Percentiles rank a stretch among this genome's conserved stretches.
Conservation (phyloP, 2,113 vertebrate genomes). For the Solea solea region DNA sequence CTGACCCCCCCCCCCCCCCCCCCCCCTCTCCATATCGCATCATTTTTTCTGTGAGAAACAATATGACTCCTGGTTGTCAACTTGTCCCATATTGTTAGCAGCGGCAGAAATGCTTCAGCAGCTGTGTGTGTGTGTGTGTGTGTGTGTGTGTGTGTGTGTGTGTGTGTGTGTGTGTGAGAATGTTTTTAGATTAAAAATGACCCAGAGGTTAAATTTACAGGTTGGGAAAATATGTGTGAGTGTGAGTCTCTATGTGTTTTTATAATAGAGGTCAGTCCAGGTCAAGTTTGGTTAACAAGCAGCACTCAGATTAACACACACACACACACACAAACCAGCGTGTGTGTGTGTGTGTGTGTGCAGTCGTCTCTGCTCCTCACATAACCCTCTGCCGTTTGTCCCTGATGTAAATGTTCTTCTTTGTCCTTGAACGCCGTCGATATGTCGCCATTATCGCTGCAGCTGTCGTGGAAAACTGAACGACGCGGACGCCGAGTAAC, state of each 20-base stretch:
- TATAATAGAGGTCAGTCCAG: conserved; percentile 13
- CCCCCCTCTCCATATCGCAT: background rate
- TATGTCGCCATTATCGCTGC: conserved; percentile 34
- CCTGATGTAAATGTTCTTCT: background rate
- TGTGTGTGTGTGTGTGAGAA: background rate
- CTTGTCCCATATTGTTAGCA: background rate
- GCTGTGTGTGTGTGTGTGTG: background rate
- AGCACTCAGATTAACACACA: background rate
- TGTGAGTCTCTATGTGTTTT: background rate
- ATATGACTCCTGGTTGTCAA: background rate
- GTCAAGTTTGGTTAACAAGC: conserved; percentile 14
- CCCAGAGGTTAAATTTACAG: conserved; percentile 19
- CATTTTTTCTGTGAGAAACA: background rate
- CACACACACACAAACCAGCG: background rate
- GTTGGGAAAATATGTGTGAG: background rate
- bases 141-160: conserved; percentile 2
- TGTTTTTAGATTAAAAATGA: conserved; percentile 40
- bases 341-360: background rate
- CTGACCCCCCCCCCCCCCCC: background rate
- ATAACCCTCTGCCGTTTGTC: conserved; percentile 11
- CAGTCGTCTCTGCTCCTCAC: background rate
- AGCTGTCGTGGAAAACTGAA: background rate
- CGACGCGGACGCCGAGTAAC: conserved; percentile 8
- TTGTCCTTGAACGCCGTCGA: conserved; percentile 42
- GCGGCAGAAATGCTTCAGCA: background rate